phyloP scores from a whole-genome alignment of 2,797 vertebrate genomes.

The Scleropages formosus region DNA sequence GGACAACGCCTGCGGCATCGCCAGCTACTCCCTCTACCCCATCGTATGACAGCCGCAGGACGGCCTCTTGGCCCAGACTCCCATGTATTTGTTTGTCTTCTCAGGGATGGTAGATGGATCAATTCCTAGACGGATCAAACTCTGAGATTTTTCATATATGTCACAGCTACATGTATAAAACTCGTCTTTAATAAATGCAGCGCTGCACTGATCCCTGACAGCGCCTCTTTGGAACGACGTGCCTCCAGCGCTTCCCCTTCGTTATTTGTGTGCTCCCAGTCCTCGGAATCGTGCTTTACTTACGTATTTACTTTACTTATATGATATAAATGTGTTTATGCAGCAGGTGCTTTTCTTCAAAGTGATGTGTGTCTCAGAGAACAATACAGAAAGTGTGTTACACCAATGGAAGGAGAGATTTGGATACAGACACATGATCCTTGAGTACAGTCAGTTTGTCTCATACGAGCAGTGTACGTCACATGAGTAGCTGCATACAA shows the following conservation, averaged over 20 bases:
- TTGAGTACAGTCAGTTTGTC: too few species aligned
- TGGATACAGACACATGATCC: too few species aligned
- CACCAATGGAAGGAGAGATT: too few species aligned
- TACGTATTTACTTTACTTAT: too few species aligned
- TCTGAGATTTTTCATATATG: background rate
- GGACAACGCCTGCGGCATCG: conserved; percentile 69
- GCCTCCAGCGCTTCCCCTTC: background rate
- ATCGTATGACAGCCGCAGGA: conserved; percentile 53
- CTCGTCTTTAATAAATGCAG: conserved; percentile 10
- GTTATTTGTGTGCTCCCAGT: too few species aligned
- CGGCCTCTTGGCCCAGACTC: background rate
- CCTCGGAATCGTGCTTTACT: too few species aligned
- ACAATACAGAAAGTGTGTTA: too few species aligned
- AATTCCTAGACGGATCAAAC: background rate
- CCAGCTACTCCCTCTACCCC: conserved; percentile 72
- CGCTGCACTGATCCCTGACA: background rate
- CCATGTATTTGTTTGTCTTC: conserved; percentile 6
- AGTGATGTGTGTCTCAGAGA: too few species aligned
- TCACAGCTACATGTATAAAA: background rate
- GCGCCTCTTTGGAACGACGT: background rate
- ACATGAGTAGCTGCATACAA: too few species aligned
- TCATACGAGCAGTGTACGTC: too few species aligned
- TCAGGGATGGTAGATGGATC: conserved; percentile 24
- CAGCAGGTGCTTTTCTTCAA: too few species aligned
- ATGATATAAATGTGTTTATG: too few species aligned